Base-by-base conservation (phyloP, 2,888 invertebrate species). In the Acanthopleura granulata region DNA sequence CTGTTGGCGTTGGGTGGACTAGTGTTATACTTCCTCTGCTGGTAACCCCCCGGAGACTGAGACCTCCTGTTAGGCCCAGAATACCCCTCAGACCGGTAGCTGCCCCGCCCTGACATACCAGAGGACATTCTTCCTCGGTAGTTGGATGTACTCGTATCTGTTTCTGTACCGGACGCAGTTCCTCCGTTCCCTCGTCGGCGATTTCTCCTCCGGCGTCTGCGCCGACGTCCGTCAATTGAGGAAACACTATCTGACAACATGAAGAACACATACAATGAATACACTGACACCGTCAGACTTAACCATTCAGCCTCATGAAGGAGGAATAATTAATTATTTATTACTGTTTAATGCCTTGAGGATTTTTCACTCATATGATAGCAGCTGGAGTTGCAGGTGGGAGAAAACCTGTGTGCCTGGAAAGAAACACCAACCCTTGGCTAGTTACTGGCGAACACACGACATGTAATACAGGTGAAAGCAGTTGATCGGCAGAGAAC, bases 151-250 rank as follows among this genome's bases (percentile, higher is more conserved):
- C 86, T 86, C 51, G 83, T 85, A 78, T 87, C 87, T 0, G 87
- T 87, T 77, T 87, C 87, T 29, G 87, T 86, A 27, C 87, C 87
- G 11, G 86, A 86, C 9, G 86, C 84, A 49, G 84, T 84, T 72
- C 84, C 80, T 49, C 84, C 83, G 74, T 83, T 87, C 18, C 86
- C 85, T 22, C 85, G 80, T n/a, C 80, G 79, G 29, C 82, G 77
- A 27, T 81, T 79, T n/a, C 84, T 75, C 66, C 80, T 79, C 27
- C 83, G 71, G 22, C 85, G 72, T 27, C 84, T 76, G 30, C 86
- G 75, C 25, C 84, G 76, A 15, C 81, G 79, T 29, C 75, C 75
- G 18, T 75, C 75, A 16, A 72, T 72, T 11, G 75, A 75, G 27
- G 72, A 75, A 25, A 72, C 72, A 62, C 72, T 75, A 49, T 72